Evolutionary conservation across 2,113 vertebrate species (phyloP), one percentile per base, ranked within the genome.

Genomic region (Pachycephala philippinensis): DNA sequence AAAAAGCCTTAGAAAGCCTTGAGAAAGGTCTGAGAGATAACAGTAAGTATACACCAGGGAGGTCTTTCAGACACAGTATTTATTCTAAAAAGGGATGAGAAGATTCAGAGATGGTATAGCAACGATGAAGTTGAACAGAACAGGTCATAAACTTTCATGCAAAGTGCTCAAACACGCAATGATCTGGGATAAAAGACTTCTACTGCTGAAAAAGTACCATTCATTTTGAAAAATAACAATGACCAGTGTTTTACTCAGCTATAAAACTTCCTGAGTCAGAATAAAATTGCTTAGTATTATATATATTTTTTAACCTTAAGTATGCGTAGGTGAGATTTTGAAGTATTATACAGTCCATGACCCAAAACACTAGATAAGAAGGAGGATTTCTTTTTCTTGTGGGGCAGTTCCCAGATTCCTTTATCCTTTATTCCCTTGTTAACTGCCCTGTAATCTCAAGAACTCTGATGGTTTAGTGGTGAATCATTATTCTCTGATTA

Each of bases 401-500:
- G 28, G 49, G 20, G 5, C 37, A 84, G 6, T 37, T 37, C 18
- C 19, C 52, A 5, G 82, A 70, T 65, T 80, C 28, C 42, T 66
- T 45, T 94, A 35, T 63, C 31, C 6, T 39, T 69, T 45, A 86
- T n/a, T 35, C 68, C 75, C 54, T 82, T 91, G 18, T 56, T 80
- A 69, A 76, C 64, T 72, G 42, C 20, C 64, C 24, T 66, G 30
- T 49, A 53, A 87, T 53, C 3, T 47, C n/a, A 39, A 53, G 56
- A 83, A 93, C 19, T 39, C 44, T 74, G 40, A 80, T 84, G 54
- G 71, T 45, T 53, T 76, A 84, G 54, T n/a, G 28, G 17, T 95
- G 87, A 97, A 89, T 95, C 89, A 96, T 68, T 92, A 70, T 24
- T 88, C 69, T 91, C 75, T 91, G 78, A 88, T 87, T 76, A 89